Percentiles rank a stretch among this genome's conserved stretches.
Conservation (phyloP, 2,888 invertebrate genomes). For the Drosophila pseudotakahashii region DNA sequence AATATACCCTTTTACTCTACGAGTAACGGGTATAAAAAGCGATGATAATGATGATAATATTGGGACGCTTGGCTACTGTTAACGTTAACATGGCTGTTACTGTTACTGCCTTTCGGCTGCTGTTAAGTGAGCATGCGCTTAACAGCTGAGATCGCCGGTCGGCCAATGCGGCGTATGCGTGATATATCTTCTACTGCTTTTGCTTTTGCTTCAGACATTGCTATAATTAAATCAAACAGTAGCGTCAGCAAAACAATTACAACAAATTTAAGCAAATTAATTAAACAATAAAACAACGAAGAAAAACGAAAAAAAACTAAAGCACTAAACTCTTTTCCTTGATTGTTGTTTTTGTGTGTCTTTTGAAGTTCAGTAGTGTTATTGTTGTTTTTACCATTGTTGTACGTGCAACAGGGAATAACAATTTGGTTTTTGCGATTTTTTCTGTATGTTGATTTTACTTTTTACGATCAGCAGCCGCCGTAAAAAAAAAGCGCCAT, state of each 20-base stretch:
- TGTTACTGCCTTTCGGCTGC: slow-evolving; percentile 11
- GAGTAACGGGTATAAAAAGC: no score
- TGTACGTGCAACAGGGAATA: slow-evolving; percentile 39
- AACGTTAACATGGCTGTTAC: slow-evolving; percentile 6
- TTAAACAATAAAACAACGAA: slow-evolving; percentile 5
- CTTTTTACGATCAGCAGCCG: slow-evolving; percentile 52
- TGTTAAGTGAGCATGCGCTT: slow-evolving; percentile 43
- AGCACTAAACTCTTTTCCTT: slow-evolving; percentile 28
- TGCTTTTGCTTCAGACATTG: slow-evolving; percentile 7
- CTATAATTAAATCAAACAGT: slow-evolving; percentile 53
- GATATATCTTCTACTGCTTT: slow-evolving; percentile 33
- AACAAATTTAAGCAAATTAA: slow-evolving; percentile 59
- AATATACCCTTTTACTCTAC: no score
- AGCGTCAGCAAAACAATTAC: slow-evolving; percentile 45
- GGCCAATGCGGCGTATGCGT: slow-evolving; percentile 53
- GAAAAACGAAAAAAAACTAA: background rate
- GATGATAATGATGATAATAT: background rate
- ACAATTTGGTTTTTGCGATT: slow-evolving; percentile 28
- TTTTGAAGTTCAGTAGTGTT: slow-evolving; percentile 26
- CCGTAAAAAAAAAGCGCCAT: slow-evolving; percentile 32
- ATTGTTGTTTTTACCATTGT: slow-evolving; percentile 15
- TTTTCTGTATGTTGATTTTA: slow-evolving; percentile 38
- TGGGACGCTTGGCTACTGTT: slow-evolving; percentile 1
- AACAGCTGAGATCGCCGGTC: slow-evolving; percentile 46
- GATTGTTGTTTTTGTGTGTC: slow-evolving; percentile 14